Conservation (phyloP, 2,888 invertebrate species). For the Conus canariensis region DNA sequence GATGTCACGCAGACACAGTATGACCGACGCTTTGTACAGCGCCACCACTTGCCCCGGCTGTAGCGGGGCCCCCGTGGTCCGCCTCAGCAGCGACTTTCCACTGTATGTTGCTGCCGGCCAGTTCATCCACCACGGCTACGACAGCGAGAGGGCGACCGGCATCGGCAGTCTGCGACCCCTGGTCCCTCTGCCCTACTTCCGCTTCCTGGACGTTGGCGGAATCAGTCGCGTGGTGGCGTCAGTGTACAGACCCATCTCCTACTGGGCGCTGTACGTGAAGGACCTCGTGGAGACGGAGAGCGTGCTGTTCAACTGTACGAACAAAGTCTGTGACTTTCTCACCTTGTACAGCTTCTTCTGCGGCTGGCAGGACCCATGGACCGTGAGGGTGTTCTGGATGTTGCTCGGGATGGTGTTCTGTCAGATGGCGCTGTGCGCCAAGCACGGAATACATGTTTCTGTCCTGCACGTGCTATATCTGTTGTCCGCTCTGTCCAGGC, state of each 20-base stretch:
- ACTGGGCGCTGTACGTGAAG: slow-evolving; percentile 45
- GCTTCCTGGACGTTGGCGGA: slow-evolving; percentile 26
- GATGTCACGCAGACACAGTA: slow-evolving; percentile 34
- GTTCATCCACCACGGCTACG: slow-evolving; percentile 38
- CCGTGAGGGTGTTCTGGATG: neutral
- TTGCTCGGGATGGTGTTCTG: neutral
- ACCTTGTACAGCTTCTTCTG: slow-evolving; percentile 33
- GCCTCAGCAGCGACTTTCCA: slow-evolving; percentile 35
- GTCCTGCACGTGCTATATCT: neutral
- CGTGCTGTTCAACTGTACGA: slow-evolving; percentile 32
- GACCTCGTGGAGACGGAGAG: slow-evolving; percentile 41
- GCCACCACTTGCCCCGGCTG: slow-evolving; percentile 49
- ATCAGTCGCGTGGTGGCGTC: slow-evolving; percentile 29
- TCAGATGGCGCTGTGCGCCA: slow-evolving; percentile 16
- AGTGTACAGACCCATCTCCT: slow-evolving; percentile 46
- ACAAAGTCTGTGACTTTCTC: slow-evolving; percentile 39
- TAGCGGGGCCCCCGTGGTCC: slow-evolving; percentile 50
- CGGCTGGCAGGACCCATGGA: slow-evolving; percentile 34
- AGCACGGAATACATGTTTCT: neutral
- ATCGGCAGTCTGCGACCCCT: slow-evolving; percentile 47
- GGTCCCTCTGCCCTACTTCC: slow-evolving; percentile 40
- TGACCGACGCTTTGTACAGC: slow-evolving; percentile 34
- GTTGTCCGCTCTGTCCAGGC: slow-evolving; percentile 19
- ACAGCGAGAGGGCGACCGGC: slow-evolving; percentile 1
- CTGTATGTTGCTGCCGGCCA: slow-evolving; percentile 44